These are phyloP conservation scores for Cyclopterus lumpus DNA, from an alignment of 2,797 vertebrate genomes.

Conservation along the genomic window DNA sequence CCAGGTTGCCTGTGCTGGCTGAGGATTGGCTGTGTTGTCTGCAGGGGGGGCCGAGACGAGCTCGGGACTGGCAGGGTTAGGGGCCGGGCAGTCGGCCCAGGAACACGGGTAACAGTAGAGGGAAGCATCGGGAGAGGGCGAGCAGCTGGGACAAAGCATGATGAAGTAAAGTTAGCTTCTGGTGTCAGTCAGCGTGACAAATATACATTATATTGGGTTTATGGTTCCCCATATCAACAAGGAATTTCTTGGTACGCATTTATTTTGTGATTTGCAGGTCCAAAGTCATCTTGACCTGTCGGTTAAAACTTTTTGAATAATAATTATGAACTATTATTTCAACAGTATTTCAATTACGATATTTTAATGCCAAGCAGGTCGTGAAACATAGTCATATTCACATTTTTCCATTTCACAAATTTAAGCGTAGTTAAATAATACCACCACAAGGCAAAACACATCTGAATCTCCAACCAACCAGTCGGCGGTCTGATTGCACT, in stretches of 20 bases:
- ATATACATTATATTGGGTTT: background rate
- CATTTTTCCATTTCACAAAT: too few relatives aligned
- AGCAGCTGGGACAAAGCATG: slow-evolving; percentile 80
- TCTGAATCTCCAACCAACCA: background rate
- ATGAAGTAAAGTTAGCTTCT: slow-evolving; percentile 11
- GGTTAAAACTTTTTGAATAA: background rate
- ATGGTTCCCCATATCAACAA: background rate
- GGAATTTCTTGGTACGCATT: background rate
- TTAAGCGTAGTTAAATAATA: background rate
- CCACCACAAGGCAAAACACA: background rate
- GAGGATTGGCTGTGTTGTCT: slow-evolving; percentile 73
- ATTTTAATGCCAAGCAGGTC: background rate
- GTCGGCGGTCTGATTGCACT: background rate
- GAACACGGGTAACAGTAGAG: slow-evolving; percentile 97
- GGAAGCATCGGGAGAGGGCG: slow-evolving; percentile 91
- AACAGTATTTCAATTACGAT: background rate
- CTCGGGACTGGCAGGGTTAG: slow-evolving; percentile 81
- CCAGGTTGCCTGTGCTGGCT: slow-evolving; percentile 88
- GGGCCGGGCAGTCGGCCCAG: slow-evolving; percentile 93
- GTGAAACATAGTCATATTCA: too few relatives aligned
- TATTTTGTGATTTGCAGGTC: background rate
- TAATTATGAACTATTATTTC: background rate
- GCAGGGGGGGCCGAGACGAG: slow-evolving; percentile 72
- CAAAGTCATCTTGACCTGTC: background rate
- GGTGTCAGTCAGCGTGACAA: background rate